Percentiles rank a stretch among this genome's conserved stretches.
These are phyloP conservation scores for Tenualosa ilisha DNA, from an alignment of 2,797 vertebrate species.

Conservation along the genomic window DNA sequence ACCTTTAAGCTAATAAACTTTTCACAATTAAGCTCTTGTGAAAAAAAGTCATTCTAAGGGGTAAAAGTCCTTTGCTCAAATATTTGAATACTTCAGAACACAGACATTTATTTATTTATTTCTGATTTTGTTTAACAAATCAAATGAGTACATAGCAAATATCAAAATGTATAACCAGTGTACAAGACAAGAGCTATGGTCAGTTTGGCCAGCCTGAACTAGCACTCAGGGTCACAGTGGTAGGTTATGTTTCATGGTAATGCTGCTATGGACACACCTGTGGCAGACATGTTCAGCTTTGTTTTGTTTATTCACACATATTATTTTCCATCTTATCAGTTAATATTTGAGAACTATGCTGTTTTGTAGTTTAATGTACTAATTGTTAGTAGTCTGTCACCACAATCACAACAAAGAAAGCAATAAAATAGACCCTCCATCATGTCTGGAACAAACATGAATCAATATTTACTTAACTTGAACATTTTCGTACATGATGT, in stretches of 20 bases:
- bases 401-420: no score
- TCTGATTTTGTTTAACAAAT: neutral
- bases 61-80: neutral
- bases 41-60: neutral
- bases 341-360: neutral
- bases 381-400: neutral
- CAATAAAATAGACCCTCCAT: neutral
- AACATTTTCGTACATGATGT: neutral
- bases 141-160: no score
- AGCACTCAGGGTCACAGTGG: neutral
- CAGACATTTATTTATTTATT: neutral
- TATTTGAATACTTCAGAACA: neutral
- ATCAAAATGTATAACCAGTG: no score
- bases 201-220: neutral
- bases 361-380: neutral
- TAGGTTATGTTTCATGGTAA: neutral
- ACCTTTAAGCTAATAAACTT: neutral
- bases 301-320: neutral
- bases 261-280: neutral
- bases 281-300: neutral
- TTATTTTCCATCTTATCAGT: neutral
- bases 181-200: neutral
- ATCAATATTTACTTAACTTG: neutral
- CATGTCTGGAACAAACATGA: neutral
- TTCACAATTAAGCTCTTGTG: neutral